These are phyloP conservation scores for Serinus canaria DNA, from an alignment of 2,113 vertebrate species.

Conservation along the genomic window DNA sequence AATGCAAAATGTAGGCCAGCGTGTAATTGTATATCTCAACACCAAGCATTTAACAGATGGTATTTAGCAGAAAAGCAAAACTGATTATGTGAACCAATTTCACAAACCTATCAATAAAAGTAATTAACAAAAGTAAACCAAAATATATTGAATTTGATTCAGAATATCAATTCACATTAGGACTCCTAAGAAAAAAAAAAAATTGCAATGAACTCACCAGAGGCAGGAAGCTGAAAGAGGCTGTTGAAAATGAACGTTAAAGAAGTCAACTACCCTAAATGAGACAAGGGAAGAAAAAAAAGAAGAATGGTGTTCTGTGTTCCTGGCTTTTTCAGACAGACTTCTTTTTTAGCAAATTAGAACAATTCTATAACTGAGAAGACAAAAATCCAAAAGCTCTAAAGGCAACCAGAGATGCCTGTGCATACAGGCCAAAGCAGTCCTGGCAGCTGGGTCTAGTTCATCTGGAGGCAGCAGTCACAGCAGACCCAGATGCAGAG, in stretches of 20 bases:
- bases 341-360: neutral
- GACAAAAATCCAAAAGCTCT: neutral
- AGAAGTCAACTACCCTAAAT: neutral
- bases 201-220: constrained; percentile 29
- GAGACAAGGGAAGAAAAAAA: neutral
- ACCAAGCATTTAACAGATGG: neutral
- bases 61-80: neutral
- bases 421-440: neutral
- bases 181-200: neutral
- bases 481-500: constrained; percentile 4
- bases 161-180: neutral
- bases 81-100: neutral
- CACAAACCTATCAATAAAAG: neutral
- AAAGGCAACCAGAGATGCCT: neutral
- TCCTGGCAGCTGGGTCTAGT: neutral
- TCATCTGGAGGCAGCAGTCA: neutral
- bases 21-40: neutral
- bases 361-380: neutral
- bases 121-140: neutral
- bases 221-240: constrained; percentile 27
- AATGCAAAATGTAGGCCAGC: neutral
- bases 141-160: neutral
- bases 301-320: neutral
- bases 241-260: neutral
- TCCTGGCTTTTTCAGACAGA: neutral